Evolutionary conservation across 2,797 vertebrate species (phyloP).

Genomic region (Smutsia gigantea): DNA sequence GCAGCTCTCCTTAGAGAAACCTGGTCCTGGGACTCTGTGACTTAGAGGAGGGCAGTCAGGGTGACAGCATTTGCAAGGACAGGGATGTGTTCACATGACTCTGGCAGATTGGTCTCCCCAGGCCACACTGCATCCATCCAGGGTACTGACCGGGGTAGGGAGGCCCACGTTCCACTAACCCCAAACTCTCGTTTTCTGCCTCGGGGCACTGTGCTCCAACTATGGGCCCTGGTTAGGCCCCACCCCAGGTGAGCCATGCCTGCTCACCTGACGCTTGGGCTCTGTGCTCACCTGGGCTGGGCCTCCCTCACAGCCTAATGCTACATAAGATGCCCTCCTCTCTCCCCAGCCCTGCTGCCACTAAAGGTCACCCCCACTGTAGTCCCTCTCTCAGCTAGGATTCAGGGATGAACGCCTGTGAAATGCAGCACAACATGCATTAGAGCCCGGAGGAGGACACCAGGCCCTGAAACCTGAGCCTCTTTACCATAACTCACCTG

Average conservation of each 20-base stretch:
- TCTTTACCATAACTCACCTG: background rate
- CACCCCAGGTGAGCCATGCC: background rate
- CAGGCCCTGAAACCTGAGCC: background rate
- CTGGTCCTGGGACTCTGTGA: too few species aligned
- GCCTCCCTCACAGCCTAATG: background rate
- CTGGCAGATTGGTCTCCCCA: background rate
- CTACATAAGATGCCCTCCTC: too few species aligned
- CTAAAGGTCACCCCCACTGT: too few species aligned
- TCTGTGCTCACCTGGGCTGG: background rate
- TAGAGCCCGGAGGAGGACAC: too few species aligned
- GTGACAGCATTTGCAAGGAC: rapidly evolving
- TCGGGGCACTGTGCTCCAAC: background rate
- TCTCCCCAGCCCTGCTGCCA: too few species aligned
- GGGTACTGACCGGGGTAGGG: rapidly evolving
- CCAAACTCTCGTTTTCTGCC: rapidly evolving
- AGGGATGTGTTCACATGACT: rapidly evolving
- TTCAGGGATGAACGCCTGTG: too few species aligned
- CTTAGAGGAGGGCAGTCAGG: background rate
- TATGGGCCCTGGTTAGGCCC: background rate
- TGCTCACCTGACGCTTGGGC: too few species aligned
- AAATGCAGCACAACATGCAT: too few species aligned
- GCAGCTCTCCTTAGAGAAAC: background rate
- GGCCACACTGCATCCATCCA: background rate
- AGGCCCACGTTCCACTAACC: rapidly evolving
- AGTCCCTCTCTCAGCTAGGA: too few species aligned